Conservation (phyloP, 2,888 invertebrate genomes). For the Mantis religiosa region DNA sequence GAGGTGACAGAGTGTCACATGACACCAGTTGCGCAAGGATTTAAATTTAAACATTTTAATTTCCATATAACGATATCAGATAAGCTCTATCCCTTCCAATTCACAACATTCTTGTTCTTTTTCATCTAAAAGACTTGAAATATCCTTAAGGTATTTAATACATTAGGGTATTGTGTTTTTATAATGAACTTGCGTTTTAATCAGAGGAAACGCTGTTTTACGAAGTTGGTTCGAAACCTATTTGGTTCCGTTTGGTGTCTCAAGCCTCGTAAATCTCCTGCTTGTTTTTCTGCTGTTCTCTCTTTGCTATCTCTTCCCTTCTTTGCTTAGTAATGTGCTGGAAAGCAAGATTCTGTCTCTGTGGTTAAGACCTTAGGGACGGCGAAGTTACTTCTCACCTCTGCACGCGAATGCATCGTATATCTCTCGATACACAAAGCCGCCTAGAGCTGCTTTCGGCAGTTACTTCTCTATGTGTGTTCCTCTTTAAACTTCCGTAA, state of each 20-base stretch:
- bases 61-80: no score
- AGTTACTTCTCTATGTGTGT: neutral
- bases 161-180: neutral
- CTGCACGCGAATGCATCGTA: neutral
- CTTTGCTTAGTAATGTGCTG: neutral
- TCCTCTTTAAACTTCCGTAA: no score
- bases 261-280: neutral
- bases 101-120: neutral
- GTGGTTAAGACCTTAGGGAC: neutral
- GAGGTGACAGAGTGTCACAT: no score
- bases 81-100: no score
- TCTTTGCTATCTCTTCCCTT: neutral
- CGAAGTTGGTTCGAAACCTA: neutral
- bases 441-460: neutral
- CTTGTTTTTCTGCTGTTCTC: neutral
- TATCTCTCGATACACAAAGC: neutral
- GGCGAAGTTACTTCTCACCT: neutral
- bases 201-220: neutral
- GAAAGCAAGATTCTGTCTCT: neutral
- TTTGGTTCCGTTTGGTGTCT: neutral
- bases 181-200: neutral
- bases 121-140: neutral
- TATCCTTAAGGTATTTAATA: neutral
- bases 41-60: no score
- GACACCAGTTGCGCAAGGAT: no score